Evolutionary conservation across 2,113 vertebrate species (phyloP).

Genomic region (Ceratotherium simum): DNA sequence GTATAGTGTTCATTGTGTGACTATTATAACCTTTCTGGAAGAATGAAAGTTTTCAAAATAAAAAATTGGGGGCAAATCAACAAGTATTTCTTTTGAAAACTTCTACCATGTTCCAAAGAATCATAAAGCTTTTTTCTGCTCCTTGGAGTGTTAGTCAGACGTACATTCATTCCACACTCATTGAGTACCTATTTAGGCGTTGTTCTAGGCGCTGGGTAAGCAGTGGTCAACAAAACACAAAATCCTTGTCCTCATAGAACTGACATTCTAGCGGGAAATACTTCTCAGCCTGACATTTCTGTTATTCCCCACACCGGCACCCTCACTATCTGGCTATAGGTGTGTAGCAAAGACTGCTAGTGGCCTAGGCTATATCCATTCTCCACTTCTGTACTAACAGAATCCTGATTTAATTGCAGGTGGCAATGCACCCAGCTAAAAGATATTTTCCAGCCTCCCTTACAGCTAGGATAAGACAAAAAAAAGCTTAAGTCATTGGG

Average conservation of each 20-base stretch:
- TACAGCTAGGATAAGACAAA: neutral
- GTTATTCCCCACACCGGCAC: neutral
- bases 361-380: neutral
- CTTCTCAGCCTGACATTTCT: neutral
- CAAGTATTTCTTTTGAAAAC: slow-evolving; percentile 1
- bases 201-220: neutral
- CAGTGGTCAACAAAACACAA: neutral
- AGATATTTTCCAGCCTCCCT: neutral
- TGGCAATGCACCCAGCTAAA: neutral
- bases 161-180: neutral
- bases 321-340: neutral
- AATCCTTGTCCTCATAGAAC: neutral
- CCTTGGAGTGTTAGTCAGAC: neutral
- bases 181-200: neutral
- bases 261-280: neutral
- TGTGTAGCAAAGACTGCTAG: neutral
- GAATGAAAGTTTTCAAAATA: slow-evolving; percentile 35
- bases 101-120: neutral
- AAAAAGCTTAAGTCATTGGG: neutral
- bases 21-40: neutral
- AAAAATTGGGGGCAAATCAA: neutral
- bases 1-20: neutral
- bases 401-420: neutral
- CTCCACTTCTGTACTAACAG: neutral
- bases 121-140: neutral